Evolutionary conservation across 2,113 vertebrate species (phyloP).

Genomic region (Laticauda laticaudata): DNA sequence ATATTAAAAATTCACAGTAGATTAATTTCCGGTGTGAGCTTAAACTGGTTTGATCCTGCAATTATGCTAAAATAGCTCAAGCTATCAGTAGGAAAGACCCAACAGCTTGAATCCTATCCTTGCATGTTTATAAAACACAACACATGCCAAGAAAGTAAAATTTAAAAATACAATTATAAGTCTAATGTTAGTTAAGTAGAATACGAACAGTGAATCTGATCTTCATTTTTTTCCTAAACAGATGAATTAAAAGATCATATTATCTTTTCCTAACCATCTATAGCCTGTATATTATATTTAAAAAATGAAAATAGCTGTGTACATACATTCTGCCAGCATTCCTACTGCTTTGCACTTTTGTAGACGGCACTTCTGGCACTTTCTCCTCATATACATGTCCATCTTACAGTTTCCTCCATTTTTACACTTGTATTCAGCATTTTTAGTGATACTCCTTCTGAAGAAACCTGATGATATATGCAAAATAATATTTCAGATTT

Average conservation of each 20-base stretch:
- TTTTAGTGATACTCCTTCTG: constrained; percentile 98
- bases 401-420: constrained; percentile 96
- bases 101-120: constrained; percentile 20
- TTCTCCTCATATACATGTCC: constrained; percentile 99
- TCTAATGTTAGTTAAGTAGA: not conserved
- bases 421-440: constrained; percentile 97
- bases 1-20: constrained; percentile 77
- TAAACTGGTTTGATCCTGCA: constrained; percentile 62
- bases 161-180: not conserved
- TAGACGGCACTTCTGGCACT: constrained; percentile 95
- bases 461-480: constrained; percentile 84
- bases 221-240: not conserved
- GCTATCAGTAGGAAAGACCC: constrained; percentile 53
- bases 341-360: constrained; percentile 97
- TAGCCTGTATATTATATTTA: not conserved
- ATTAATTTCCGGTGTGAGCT: constrained; percentile 78
- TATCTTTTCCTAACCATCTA: not conserved
- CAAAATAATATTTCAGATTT: constrained; percentile 2
- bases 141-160: constrained; percentile 5
- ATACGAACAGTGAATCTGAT: not conserved
- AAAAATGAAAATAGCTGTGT: constrained; percentile 68
- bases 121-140: constrained; percentile 30
- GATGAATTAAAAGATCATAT: not conserved
- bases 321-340: constrained; percentile 99
- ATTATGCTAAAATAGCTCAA: constrained; percentile 48